A percentile compares a stretch with the other conserved stretches of the same genome.
Evolutionary conservation across 2,113 vertebrate species (phyloP).

Genomic region (Leucopsar rothschildi): DNA sequence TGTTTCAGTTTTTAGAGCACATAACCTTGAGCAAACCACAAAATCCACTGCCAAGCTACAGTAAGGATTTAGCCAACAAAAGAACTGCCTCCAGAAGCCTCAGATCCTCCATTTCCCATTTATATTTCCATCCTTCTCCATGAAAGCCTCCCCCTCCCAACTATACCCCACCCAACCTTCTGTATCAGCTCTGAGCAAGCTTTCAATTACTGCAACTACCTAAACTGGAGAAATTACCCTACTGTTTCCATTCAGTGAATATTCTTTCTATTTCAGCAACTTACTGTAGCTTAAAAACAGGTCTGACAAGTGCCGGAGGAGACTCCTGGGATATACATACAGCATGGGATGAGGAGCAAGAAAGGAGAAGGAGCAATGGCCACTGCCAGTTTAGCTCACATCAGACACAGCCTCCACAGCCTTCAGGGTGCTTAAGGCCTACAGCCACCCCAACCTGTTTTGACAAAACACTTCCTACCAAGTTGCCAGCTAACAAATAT

Average conservation of each 20-base stretch:
- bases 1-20: neutral
- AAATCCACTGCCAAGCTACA: neutral
- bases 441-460: accelerated
- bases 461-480: neutral
- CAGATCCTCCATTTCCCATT: neutral
- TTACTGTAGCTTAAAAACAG: neutral
- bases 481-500: neutral
- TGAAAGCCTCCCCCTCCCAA: neutral
- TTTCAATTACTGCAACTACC: neutral
- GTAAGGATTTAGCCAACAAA: neutral
- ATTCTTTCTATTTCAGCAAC: neutral
- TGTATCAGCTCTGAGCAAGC: neutral
- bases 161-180: neutral
- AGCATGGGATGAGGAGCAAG: neutral
- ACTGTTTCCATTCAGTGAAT: neutral
- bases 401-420: neutral
- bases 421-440: neutral
- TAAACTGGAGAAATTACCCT: neutral
- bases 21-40: neutral
- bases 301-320: neutral
- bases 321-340: neutral
- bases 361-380: neutral
- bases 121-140: neutral
- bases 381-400: neutral
- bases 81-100: neutral